Base-by-base conservation (phyloP, 1,140 invertebrate genomes). In the Chlorops oryzae region DNA sequence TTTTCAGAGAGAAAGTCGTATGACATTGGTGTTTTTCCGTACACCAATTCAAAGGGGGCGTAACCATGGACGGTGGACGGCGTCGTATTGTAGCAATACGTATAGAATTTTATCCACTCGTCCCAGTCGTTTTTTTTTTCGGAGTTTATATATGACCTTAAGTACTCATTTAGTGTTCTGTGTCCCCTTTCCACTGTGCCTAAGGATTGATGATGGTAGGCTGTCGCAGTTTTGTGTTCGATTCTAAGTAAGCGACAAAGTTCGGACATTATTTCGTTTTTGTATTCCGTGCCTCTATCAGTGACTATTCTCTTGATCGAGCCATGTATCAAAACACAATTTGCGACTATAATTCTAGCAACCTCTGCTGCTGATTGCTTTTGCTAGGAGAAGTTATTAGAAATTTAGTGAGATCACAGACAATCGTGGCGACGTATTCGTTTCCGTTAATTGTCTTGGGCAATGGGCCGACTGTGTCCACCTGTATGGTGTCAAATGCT, bases 351-450 rank as follows among this genome's bases (percentile, higher is more conserved):
- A 13, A 49, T 49, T 53, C 45, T 54, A 6, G 49, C 52, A 6
- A 54, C 25, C 20, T 39, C 37, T 25, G 32, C 21, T 23, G 52
- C 52, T 13, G 32, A 40, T 46, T 52, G 51, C 15, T 52, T 46
- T 32, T 5, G 22, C 13, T 44, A 13, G 52, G 39, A 43, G 44
- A 15, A 3, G 27, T 38, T 43, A 54, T 25, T 15, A 53, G 18
- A 41, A 41, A 53, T 40, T 53, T 53, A 7, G 46, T 50, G n/a
- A 53, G 22, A 21, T 53, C 51, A 22, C 51, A 53, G 2, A 48
- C 22, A 3, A 53, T 6, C 12, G 51, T 53, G 4, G 49, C 23
- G 15, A 46, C 51, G 22, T 53, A 53, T 13, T 35, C 34, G 23
- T 49, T 38, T 23, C 34, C 35, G n/a, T 35, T 2, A 20, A n/a